Percentiles rank a stretch among this genome's conserved stretches.
These are phyloP conservation scores for Anableps anableps DNA, from an alignment of 2,797 vertebrate species.

Conservation along the genomic window DNA sequence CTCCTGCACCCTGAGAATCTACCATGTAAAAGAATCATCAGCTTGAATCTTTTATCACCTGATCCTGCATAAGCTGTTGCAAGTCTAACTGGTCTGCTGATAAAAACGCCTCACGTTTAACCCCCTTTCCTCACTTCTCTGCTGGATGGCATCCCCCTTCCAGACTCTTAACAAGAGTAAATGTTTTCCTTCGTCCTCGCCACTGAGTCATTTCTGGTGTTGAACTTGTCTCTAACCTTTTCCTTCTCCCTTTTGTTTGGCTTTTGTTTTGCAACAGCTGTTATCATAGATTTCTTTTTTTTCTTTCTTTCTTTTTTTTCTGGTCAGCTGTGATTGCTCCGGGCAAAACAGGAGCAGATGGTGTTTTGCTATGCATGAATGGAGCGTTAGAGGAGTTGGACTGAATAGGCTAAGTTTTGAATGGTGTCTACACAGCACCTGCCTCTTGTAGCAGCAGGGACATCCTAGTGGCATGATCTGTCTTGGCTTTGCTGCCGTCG, in stretches of 20 bases:
- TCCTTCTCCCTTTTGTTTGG: conserved; percentile 92
- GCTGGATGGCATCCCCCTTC: conserved; percentile 69
- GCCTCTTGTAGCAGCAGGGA: conserved; percentile 91
- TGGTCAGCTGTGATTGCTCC: conserved; percentile 99
- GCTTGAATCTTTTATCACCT: conserved; percentile 81
- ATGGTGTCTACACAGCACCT: conserved; percentile 99
- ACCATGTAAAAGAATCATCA: conserved; percentile 82
- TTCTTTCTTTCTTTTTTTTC: conserved; percentile 84
- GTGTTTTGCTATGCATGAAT: conserved; percentile 99
- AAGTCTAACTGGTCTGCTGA: conserved; percentile 78
- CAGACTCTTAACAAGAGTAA: conserved; percentile 75
- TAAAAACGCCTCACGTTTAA: conserved; percentile 84
- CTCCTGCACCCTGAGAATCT: conserved; percentile 77
- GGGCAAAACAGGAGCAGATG: conserved; percentile 99
- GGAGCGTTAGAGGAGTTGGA: conserved; percentile 96
- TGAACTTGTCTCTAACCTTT: conserved; percentile 96
- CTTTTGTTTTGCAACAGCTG: conserved; percentile 99
- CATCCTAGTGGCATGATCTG: conserved; percentile 90
- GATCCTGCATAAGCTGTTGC: conserved; percentile 72
- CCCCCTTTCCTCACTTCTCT: conserved; percentile 73
- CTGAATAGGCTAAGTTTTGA: conserved; percentile 99
- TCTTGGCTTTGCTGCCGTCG: conserved; percentile 76
- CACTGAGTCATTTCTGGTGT: conserved; percentile 87
- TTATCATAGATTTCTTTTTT: conserved; percentile 94
- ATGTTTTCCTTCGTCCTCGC: conserved; percentile 84